These are phyloP conservation scores for Aphaenogaster rudis DNA, from an alignment of 1,140 invertebrate species.

Conservation along the genomic window DNA sequence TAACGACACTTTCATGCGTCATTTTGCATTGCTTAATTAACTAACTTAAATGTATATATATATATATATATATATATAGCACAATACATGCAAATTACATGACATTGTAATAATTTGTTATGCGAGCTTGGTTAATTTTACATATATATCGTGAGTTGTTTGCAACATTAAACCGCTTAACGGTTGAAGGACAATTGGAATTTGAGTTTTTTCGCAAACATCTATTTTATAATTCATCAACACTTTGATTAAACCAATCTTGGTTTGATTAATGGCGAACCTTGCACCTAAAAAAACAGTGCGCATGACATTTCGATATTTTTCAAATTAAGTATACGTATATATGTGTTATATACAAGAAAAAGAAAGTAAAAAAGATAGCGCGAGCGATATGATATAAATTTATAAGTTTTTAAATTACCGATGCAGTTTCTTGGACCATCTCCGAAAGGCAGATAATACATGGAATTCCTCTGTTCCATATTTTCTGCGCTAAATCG, in stretches of 20 bases:
- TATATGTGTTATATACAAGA: neutral
- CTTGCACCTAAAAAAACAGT: slow-evolving; percentile 51
- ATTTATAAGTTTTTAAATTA: slow-evolving; percentile 25
- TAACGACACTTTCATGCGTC: neutral
- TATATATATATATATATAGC: neutral
- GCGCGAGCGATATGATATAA: neutral
- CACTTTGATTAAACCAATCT: slow-evolving; percentile 51
- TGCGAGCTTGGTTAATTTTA: slow-evolving; percentile 37
- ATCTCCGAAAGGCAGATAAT: slow-evolving; percentile 61
- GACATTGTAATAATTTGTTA: neutral
- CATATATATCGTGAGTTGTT: slow-evolving; percentile 5
- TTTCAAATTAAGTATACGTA: neutral
- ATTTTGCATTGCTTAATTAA: neutral
- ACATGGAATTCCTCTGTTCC: slow-evolving; percentile 37
- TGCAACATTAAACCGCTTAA: neutral
- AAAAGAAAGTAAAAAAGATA: neutral
- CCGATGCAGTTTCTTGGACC: slow-evolving; percentile 64
- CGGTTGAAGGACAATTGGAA: neutral
- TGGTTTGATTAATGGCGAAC: slow-evolving; percentile 52
- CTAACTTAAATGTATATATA: neutral
- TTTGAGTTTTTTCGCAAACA: slow-evolving; percentile 58
- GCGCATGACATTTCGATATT: neutral
- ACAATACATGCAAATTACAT: neutral
- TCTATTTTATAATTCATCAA: slow-evolving; percentile 57
- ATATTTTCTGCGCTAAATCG: slow-evolving; percentile 28